A percentile compares a stretch with the other conserved stretches of the same genome.
phyloP scores from a whole-genome alignment of 2,797 vertebrate species.

The Glyptemys insculpta region DNA sequence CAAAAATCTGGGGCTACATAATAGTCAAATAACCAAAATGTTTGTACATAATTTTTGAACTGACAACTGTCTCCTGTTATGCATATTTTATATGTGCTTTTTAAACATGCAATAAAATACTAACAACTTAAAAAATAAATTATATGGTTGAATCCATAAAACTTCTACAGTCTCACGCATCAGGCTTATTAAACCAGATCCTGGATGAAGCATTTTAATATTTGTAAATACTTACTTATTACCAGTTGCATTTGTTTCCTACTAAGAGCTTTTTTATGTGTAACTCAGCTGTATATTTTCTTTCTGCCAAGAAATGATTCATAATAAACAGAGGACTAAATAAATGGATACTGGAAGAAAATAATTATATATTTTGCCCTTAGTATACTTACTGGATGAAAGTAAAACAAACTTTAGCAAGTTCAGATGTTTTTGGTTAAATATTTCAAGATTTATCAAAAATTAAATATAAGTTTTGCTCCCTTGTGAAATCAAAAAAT shows the following conservation, averaged over 20 bases:
- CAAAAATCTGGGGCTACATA: not conserved
- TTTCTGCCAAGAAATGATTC: constrained; percentile 49
- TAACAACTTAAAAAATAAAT: constrained; percentile 24
- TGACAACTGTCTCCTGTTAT: constrained; percentile 33
- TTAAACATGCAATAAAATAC: constrained; percentile 11
- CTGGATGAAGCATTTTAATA: constrained; percentile 50
- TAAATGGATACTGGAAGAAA: constrained; percentile 33
- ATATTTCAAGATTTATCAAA: constrained; percentile 63
- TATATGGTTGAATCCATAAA: constrained; percentile 26
- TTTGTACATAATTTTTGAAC: constrained; percentile 6
- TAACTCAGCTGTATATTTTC: constrained; percentile 52
- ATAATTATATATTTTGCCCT: constrained; percentile 1
- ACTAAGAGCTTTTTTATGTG: constrained; percentile 64
- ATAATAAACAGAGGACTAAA: constrained; percentile 54
- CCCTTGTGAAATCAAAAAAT: constrained; percentile 13
- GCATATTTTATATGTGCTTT: not conserved
- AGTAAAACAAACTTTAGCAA: constrained; percentile 62
- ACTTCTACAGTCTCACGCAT: constrained; percentile 11
- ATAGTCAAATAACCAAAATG: constrained; percentile 33
- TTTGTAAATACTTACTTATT: constrained; percentile 68
- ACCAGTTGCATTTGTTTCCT: constrained; percentile 65
- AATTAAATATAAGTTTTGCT: constrained; percentile 53
- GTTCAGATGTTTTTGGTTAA: constrained; percentile 65
- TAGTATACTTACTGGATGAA: constrained; percentile 10
- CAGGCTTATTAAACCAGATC: constrained; percentile 63